These are phyloP conservation scores for Euwallacea fornicatus DNA, from an alignment of 1,140 invertebrate species.

Conservation along the genomic window DNA sequence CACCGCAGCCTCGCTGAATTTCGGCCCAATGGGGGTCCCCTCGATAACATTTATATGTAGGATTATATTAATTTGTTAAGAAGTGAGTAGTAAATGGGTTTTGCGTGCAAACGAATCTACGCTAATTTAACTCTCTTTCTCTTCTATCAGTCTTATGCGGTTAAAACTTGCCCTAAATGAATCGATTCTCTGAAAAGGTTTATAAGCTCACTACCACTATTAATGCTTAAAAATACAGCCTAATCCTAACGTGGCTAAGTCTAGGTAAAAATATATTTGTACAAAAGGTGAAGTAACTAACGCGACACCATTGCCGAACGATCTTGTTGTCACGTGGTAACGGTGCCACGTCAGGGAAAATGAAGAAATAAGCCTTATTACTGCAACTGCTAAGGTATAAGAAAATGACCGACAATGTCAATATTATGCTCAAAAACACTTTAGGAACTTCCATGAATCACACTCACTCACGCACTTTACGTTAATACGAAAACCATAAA, in stretches of 20 bases:
- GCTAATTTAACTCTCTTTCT: neutral
- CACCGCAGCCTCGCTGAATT: neutral
- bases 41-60: too few relatives aligned
- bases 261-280: constrained; percentile 5
- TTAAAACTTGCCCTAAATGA: neutral
- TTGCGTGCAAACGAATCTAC: constrained; percentile 10
- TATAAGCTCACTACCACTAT: constrained; percentile 1
- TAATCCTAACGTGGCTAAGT: neutral
- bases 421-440: constrained; percentile 11
- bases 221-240: neutral
- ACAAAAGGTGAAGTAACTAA: neutral
- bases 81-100: neutral
- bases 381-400: neutral
- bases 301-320: neutral
- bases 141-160: too few relatives aligned
- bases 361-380: neutral
- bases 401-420: constrained; percentile 2
- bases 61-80: too few relatives aligned
- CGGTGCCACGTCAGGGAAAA: neutral
- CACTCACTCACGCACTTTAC: constrained; percentile 3
- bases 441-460: constrained; percentile 25
- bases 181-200: neutral
- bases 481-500: too few relatives aligned
- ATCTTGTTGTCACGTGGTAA: neutral
- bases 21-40: neutral